These are phyloP conservation scores for Chaetophractus vellerosus DNA, from an alignment of 2,797 vertebrate genomes.

Conservation along the genomic window DNA sequence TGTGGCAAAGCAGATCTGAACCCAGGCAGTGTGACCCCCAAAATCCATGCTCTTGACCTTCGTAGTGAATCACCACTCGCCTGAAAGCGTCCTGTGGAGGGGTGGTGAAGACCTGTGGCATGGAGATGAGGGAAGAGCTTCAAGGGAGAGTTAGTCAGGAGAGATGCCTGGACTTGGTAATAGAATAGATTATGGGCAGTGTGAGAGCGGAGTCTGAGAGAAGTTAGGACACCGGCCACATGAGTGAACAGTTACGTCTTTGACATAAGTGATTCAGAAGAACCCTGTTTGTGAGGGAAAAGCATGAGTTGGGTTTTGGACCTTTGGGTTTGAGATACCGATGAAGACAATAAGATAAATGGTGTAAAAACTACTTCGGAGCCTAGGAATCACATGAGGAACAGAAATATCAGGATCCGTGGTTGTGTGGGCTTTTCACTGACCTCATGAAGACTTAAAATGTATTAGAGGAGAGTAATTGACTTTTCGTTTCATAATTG, in stretches of 20 bases:
- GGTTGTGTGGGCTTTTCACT: not conserved
- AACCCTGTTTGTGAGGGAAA: not conserved
- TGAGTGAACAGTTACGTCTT: not conserved
- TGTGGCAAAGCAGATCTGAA: not conserved
- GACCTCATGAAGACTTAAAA: not conserved
- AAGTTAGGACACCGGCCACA: not conserved
- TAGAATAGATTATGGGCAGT: not conserved
- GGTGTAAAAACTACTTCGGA: not conserved
- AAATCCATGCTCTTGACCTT: not conserved
- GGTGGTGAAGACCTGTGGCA: not conserved
- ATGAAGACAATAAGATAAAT: not conserved
- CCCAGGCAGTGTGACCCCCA: not conserved
- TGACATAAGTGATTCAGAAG: not conserved
- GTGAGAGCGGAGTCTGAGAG: not conserved
- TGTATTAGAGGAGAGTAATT: not conserved
- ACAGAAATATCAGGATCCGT: not conserved
- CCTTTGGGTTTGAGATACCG: not conserved
- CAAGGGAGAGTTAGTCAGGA: not conserved
- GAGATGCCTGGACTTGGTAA: not conserved
- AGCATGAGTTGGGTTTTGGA: not conserved
- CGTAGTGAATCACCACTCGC: not conserved
- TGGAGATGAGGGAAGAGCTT: not conserved
- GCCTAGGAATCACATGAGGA: not conserved
- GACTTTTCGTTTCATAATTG: not conserved
- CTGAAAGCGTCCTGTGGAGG: not conserved